Percentiles rank a stretch among this genome's conserved stretches.
These are phyloP conservation scores for Macropodus opercularis DNA, from an alignment of 2,797 vertebrate genomes.

Conservation along the genomic window DNA sequence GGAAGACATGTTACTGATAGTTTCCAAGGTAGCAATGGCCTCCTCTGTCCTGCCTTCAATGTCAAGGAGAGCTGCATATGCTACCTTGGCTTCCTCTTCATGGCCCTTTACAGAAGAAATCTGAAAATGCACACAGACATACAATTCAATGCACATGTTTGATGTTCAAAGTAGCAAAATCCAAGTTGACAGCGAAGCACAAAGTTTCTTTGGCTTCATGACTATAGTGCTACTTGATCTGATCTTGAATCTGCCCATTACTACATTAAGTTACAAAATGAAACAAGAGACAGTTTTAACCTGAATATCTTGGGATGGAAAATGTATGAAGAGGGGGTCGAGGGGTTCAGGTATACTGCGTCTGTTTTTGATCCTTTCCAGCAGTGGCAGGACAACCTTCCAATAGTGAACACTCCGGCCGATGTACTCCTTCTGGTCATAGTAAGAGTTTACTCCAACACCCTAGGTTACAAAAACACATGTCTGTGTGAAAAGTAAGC, in stretches of 20 bases:
- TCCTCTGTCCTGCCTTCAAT: constrained; percentile 94
- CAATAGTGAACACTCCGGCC: constrained; percentile 95
- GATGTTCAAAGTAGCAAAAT: too few relatives aligned
- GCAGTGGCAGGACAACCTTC: constrained; percentile 88
- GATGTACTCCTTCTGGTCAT: constrained; percentile 95
- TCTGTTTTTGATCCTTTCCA: constrained; percentile 88
- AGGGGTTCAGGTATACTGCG: constrained; percentile 91
- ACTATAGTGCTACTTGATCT: background rate
- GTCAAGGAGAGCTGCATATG: constrained; percentile 87
- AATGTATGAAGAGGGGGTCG: constrained; percentile 94
- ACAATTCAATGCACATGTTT: too few relatives aligned
- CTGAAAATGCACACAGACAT: constrained; percentile 67
- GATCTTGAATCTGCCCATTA: background rate
- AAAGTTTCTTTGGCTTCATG: background rate
- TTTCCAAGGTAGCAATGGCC: constrained; percentile 89
- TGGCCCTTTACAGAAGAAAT: constrained; percentile 82
- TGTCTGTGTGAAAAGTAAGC: constrained; percentile 8
- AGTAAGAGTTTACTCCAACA: constrained; percentile 89
- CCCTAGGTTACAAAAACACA: constrained; percentile 77
- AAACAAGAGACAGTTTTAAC: constrained; percentile 66
- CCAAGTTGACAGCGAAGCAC: background rate
- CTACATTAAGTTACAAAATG: background rate
- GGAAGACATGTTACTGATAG: constrained; percentile 88
- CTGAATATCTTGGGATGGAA: constrained; percentile 91
- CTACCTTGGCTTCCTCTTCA: constrained; percentile 89